Conservation (phyloP, 92 coral and sea anemone genomes). For the Porites cylindrica region DNA sequence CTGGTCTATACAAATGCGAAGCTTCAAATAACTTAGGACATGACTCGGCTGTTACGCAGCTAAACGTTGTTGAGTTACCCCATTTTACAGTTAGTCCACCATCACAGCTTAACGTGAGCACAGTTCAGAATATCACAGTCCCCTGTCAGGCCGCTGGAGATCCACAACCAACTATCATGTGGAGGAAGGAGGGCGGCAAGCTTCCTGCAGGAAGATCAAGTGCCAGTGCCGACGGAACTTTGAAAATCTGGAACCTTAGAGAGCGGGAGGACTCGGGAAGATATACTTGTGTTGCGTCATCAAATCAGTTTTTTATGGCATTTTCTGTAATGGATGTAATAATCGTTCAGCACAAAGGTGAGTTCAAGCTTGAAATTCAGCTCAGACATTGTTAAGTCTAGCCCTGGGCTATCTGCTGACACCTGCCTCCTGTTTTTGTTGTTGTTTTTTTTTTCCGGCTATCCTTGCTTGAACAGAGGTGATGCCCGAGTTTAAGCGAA, state of each 20-base stretch:
- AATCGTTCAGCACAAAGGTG: background rate
- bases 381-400: background rate
- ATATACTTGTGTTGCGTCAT: conserved; percentile 29
- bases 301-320: background rate
- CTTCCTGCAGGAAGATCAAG: conserved; percentile 21
- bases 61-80: conserved; percentile 25
- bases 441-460: too few species aligned
- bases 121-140: background rate
- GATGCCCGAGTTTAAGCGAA: too few species aligned
- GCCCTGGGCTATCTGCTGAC: too few species aligned
- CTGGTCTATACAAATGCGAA: conserved; percentile 34
- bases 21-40: conserved; percentile 26
- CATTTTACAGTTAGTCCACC: conserved; percentile 23
- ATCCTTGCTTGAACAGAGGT: too few species aligned
- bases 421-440: too few species aligned
- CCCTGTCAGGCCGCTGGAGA: conserved; percentile 33
- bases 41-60: conserved; percentile 12
- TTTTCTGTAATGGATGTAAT: conserved; percentile 4
- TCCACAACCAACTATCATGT: conserved; percentile 22
- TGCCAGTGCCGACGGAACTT: conserved; percentile 20
- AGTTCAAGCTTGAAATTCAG: background rate
- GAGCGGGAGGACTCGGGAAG: conserved; percentile 34
- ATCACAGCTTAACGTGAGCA: background rate
- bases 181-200: conserved; percentile 13
- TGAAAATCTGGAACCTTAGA: conserved; percentile 24